Percentiles rank a stretch among this genome's conserved stretches.
These are phyloP conservation scores for Oxygymnocypris stewartii DNA, from an alignment of 2,113 vertebrate species.

Conservation along the genomic window DNA sequence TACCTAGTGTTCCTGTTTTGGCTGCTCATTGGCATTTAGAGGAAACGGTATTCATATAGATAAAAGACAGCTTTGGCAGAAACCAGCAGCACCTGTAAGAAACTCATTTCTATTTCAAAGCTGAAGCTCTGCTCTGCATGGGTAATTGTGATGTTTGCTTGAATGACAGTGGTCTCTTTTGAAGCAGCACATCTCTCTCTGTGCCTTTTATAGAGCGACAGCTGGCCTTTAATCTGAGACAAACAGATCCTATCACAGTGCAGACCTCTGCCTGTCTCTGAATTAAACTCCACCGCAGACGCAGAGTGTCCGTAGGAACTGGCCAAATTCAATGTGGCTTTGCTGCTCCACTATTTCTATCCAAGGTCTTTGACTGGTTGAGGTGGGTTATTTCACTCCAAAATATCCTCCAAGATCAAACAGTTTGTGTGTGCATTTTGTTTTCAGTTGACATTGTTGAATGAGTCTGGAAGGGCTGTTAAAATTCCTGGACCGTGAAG, in stretches of 20 bases:
- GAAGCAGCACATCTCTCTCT: conserved; percentile 48
- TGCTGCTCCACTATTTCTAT: not conserved
- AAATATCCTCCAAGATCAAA: not conserved
- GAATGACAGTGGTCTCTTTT: conserved; percentile 51
- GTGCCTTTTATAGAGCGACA: conserved; percentile 51
- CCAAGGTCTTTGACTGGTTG: not conserved
- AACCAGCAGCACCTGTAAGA: conserved; percentile 54
- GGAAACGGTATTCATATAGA: conserved; percentile 8
- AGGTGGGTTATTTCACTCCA: not conserved
- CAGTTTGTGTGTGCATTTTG: not conserved
- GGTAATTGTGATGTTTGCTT: conserved; percentile 48
- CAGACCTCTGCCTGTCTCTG: not conserved
- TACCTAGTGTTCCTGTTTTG: not conserved
- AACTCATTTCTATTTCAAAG: conserved; percentile 60
- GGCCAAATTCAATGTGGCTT: not conserved
- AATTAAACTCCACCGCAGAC: not conserved
- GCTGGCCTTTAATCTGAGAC: conserved; percentile 53
- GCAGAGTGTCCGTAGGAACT: not conserved
- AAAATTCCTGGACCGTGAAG: no score
- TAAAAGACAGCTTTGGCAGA: conserved; percentile 46
- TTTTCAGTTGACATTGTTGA: not conserved
- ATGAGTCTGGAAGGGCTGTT: not conserved
- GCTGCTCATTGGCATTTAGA: not conserved
- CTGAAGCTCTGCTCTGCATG: conserved; percentile 28
- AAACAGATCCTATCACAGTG: conserved; percentile 3